Percentiles rank a stretch among this genome's conserved stretches.
phyloP scores from a whole-genome alignment of 1,140 invertebrate species.

The Babylonia areolata region DNA sequence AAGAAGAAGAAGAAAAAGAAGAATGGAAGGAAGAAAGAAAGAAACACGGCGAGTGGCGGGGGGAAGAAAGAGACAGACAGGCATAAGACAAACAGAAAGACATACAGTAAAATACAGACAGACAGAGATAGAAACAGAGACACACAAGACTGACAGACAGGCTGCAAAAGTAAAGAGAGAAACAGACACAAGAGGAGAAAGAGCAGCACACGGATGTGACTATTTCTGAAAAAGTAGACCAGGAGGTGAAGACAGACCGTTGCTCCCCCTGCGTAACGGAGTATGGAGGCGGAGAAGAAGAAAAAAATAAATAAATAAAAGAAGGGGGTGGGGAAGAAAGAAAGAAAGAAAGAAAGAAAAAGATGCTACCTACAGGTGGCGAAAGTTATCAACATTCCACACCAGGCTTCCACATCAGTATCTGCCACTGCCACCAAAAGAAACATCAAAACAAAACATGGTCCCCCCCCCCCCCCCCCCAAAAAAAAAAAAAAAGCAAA shows the following conservation, averaged over 20 bases:
- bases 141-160: background rate
- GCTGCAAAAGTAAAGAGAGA: too few species aligned
- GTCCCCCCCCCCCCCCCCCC: too few species aligned
- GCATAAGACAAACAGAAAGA: background rate
- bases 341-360: background rate
- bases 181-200: too few species aligned
- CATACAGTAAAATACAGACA: background rate
- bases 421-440: background rate
- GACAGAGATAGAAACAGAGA: background rate
- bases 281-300: too few species aligned
- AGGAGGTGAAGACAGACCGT: too few species aligned
- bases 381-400: background rate
- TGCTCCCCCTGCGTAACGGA: too few species aligned
- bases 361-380: background rate
- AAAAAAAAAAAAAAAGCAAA: too few species aligned
- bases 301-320: too few species aligned
- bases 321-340: background rate
- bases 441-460: background rate
- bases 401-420: background rate
- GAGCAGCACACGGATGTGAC: too few species aligned
- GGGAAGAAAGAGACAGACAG: background rate
- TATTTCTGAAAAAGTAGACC: too few species aligned
- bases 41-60: background rate
- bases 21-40: conserved; percentile 6
- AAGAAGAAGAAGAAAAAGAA: background rate